phyloP scores from a whole-genome alignment of 1,140 invertebrate genomes.

The Papilio glaucus region DNA sequence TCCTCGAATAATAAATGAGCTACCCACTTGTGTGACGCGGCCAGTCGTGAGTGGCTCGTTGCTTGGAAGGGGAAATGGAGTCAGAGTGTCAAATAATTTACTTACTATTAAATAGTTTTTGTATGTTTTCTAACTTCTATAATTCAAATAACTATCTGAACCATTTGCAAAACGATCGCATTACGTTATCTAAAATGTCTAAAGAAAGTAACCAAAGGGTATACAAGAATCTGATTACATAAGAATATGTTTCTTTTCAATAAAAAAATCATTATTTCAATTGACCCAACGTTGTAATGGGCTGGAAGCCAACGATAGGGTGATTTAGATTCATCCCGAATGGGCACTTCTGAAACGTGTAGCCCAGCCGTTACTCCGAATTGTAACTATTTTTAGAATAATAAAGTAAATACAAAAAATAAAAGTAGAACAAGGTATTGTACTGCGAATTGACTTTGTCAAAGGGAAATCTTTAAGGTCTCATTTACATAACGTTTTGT shows the following conservation, averaged over 20 bases:
- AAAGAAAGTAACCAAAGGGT: background rate
- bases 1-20: too few relatives aligned
- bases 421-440: slow-evolving; percentile 34
- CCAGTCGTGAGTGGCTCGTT: too few relatives aligned
- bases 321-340: slow-evolving; percentile 60
- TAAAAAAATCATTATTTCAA: slow-evolving; percentile 49
- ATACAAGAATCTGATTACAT: slow-evolving; percentile 9
- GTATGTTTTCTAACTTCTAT: too few relatives aligned
- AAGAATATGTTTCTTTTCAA: slow-evolving; percentile 37
- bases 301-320: slow-evolving; percentile 56
- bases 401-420: slow-evolving; percentile 39
- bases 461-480: background rate
- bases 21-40: too few relatives aligned
- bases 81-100: too few relatives aligned
- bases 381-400: slow-evolving; percentile 50
- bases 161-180: too few relatives aligned
- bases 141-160: too few relatives aligned
- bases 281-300: slow-evolving; percentile 50
- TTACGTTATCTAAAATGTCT: background rate
- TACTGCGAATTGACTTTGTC: background rate
- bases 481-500: too few relatives aligned
- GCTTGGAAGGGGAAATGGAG: too few relatives aligned
- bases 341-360: slow-evolving; percentile 54
- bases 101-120: too few relatives aligned
- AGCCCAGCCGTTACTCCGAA: slow-evolving; percentile 47